Percentiles rank a stretch among this genome's conserved stretches.
Conservation (phyloP, 2,888 invertebrate genomes). For the Amiota minor region DNA sequence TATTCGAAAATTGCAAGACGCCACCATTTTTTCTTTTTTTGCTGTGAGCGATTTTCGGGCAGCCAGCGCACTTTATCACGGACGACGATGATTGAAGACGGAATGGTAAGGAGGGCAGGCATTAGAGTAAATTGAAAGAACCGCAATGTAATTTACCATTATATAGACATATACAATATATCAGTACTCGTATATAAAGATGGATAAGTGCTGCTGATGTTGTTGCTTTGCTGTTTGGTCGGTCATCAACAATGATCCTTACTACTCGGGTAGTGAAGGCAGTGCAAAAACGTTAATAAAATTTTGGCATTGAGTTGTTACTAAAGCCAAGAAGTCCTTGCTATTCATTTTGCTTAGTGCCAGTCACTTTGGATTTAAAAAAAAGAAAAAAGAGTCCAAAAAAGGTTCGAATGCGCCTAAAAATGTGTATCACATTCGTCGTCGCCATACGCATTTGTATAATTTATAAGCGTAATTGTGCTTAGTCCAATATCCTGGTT, state of each 20-base stretch:
- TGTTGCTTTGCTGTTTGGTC: background rate
- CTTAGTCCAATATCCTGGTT: constrained; percentile 26
- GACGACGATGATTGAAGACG: constrained; percentile 47
- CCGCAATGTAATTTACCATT: constrained; percentile 68
- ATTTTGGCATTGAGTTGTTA: constrained; percentile 48
- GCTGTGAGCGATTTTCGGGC: constrained; percentile 30
- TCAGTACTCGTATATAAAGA: background rate
- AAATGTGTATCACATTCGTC: background rate
- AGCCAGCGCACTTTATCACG: constrained; percentile 1
- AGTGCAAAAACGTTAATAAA: constrained; percentile 63
- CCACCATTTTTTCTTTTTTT: background rate
- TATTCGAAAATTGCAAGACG: constrained; percentile 38
- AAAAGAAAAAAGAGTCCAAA: background rate
- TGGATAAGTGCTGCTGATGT: constrained; percentile 20
- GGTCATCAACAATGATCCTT: background rate
- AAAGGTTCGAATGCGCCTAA: background rate
- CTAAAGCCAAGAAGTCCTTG: constrained; percentile 28
- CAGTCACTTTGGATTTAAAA: constrained; percentile 50
- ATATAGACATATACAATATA: background rate
- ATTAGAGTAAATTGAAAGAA: constrained; percentile 31
- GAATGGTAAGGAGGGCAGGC: background rate
- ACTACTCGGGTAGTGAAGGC: background rate
- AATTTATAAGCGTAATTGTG: constrained; percentile 67
- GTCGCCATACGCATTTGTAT: constrained; percentile 38
- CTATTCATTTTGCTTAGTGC: constrained; percentile 63